A percentile compares a stretch with the other conserved stretches of the same genome.
phyloP scores from a whole-genome alignment of 1,140 invertebrate species.

The Campoletis sonorensis region DNA sequence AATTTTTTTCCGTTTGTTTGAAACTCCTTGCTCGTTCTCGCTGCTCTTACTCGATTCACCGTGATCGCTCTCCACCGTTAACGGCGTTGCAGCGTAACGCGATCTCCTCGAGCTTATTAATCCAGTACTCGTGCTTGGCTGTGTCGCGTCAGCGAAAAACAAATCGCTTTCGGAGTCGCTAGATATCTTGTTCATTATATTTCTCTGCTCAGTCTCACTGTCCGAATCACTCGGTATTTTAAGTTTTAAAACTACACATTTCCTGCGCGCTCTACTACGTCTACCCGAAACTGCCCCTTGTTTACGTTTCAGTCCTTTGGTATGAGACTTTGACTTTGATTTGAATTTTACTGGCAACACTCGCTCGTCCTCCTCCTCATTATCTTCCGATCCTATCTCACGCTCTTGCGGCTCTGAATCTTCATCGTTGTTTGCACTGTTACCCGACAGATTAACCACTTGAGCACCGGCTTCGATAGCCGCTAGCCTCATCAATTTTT shows the following conservation, averaged over 20 bases:
- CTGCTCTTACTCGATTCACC: constrained; percentile 24
- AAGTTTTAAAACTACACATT: constrained; percentile 56
- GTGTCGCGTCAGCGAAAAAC: constrained; percentile 62
- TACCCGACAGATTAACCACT: constrained; percentile 14
- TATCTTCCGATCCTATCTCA: constrained; percentile 15
- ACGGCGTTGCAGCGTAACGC: constrained; percentile 49
- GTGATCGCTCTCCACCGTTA: constrained; percentile 52
- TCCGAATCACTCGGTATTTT: constrained; percentile 63
- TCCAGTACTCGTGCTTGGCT: constrained; percentile 73
- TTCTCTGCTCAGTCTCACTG: constrained; percentile 42
- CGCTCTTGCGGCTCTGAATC: background rate
- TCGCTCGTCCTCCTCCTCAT: constrained; percentile 50
- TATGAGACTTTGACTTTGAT: constrained; percentile 64
- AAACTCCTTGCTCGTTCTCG: constrained; percentile 40
- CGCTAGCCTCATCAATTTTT: constrained; percentile 71
- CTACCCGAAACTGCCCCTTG: constrained; percentile 52
- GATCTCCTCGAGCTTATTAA: constrained; percentile 64
- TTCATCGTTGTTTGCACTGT: background rate
- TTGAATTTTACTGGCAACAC: constrained; percentile 56
- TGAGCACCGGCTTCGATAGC: constrained; percentile 61
- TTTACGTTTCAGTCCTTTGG: constrained; percentile 67
- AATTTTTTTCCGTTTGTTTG: constrained; percentile 57
- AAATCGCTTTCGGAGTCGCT: constrained; percentile 44
- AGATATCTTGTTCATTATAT: background rate
- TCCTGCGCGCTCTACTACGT: constrained; percentile 59